These are phyloP conservation scores for Hoplodrina ambigua DNA, from an alignment of 2,888 invertebrate genomes.

Conservation along the genomic window DNA sequence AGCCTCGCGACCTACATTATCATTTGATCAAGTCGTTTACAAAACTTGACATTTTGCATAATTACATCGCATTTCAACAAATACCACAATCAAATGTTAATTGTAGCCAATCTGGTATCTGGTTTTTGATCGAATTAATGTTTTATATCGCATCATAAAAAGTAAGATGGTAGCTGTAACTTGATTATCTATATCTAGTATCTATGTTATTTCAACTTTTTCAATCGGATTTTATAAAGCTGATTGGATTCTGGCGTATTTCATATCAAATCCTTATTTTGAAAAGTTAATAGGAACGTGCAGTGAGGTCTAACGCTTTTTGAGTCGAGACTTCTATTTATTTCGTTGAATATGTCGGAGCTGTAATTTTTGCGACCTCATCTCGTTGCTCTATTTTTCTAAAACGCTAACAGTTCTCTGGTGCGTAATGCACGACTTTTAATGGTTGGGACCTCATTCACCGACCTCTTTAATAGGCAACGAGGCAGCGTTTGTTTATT, in stretches of 20 bases:
- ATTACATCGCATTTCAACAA: constrained; percentile 43
- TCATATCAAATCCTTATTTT: not conserved
- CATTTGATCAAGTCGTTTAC: constrained; percentile 54
- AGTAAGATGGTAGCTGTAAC: constrained; percentile 6
- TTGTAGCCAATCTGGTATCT: constrained; percentile 30
- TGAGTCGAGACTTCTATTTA: not conserved
- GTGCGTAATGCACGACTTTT: constrained; percentile 70
- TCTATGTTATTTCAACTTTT: constrained; percentile 14
- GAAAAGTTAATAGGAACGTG: too few relatives aligned
- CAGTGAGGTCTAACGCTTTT: too few relatives aligned
- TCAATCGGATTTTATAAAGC: constrained; percentile 13
- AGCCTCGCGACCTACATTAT: constrained; percentile 80
- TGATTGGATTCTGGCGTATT: not conserved
- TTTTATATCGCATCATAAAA: constrained; percentile 36
- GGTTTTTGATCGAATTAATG: constrained; percentile 37
- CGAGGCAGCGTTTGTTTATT: constrained; percentile 60
- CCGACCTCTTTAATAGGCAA: constrained; percentile 67
- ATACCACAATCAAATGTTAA: constrained; percentile 48
- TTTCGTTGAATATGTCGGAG: not conserved
- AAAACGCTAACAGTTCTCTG: constrained; percentile 67
- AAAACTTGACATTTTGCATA: constrained; percentile 45
- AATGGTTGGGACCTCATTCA: constrained; percentile 70
- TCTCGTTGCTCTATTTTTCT: constrained; percentile 61
- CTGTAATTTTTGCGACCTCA: constrained; percentile 11
- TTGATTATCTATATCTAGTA: constrained; percentile 9